Conservation (phyloP, 2,888 invertebrate species). For the Eucera pruinosa region DNA sequence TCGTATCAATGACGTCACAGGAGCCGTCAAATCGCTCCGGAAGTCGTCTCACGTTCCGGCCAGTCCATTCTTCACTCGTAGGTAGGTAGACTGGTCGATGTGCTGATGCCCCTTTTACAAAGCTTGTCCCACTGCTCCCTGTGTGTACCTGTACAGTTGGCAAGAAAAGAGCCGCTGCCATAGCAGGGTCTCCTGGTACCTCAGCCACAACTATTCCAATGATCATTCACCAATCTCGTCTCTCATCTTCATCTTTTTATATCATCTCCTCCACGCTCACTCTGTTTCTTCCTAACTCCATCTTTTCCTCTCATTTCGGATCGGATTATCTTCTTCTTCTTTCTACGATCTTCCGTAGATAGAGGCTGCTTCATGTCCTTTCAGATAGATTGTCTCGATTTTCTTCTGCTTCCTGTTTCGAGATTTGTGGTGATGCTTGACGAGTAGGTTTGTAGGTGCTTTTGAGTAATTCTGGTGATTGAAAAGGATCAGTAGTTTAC, state of each 20-base stretch:
- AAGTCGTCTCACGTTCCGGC: conserved; percentile 74
- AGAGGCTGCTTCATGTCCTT: background rate
- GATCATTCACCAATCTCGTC: conserved; percentile 67
- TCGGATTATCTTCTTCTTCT: conserved; percentile 16
- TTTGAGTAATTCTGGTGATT: background rate
- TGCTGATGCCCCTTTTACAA: conserved; percentile 66
- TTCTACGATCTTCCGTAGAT: background rate
- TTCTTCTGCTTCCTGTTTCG: background rate
- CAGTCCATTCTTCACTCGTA: conserved; percentile 76
- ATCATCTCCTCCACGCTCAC: conserved; percentile 49
- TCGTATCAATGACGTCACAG: conserved; percentile 57
- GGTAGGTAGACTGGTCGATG: conserved; percentile 61
- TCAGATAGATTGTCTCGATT: conserved; percentile 1
- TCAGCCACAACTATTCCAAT: conserved; percentile 67
- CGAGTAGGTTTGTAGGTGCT: background rate
- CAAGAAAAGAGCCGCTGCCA: conserved; percentile 74
- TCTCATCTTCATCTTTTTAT: conserved; percentile 62
- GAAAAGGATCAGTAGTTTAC: background rate
- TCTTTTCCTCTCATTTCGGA: conserved; percentile 1
- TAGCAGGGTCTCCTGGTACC: conserved; percentile 75
- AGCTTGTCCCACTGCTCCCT: conserved; percentile 59
- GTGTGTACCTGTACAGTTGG: conserved; percentile 49
- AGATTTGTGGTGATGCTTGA: background rate
- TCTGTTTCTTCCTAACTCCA: conserved; percentile 21
- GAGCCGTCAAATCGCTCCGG: conserved; percentile 54